phyloP scores from a whole-genome alignment of 2,888 invertebrate genomes.

The Mythimna impura region DNA sequence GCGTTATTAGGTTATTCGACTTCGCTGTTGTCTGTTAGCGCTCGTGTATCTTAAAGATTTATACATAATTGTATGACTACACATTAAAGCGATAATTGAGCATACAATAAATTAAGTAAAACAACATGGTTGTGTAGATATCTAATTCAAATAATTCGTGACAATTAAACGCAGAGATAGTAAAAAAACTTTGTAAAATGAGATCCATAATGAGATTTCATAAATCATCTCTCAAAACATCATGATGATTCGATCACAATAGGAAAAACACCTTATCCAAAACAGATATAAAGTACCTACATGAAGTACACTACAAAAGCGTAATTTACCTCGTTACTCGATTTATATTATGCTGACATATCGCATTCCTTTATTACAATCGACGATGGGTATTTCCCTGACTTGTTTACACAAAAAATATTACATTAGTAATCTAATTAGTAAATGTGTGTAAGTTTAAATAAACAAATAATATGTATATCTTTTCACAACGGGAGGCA shows the following conservation, averaged over 20 bases:
- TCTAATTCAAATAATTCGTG: constrained; percentile 1
- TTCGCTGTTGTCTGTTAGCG: constrained; percentile 39
- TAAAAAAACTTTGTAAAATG: neutral
- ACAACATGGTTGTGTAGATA: neutral
- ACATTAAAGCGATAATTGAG: constrained; percentile 14
- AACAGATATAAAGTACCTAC: constrained; percentile 28
- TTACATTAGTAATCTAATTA: constrained; percentile 13
- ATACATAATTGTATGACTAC: constrained; percentile 43
- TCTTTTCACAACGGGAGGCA: neutral
- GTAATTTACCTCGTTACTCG: constrained; percentile 52
- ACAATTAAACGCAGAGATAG: neutral
- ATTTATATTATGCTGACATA: constrained; percentile 49
- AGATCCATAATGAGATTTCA: neutral
- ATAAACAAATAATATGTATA: constrained; percentile 3
- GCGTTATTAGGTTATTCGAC: constrained; percentile 55
- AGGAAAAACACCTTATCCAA: constrained; percentile 46
- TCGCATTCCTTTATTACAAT: constrained; percentile 49
- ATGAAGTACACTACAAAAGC: constrained; percentile 22
- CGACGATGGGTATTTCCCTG: constrained; percentile 43
- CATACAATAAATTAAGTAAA: constrained; percentile 22
- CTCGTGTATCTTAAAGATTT: constrained; percentile 37
- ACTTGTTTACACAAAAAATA: constrained; percentile 47
- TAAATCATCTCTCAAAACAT: neutral
- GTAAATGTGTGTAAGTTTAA: constrained; percentile 29
- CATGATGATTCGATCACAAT: constrained; percentile 25